These are phyloP conservation scores for Trochalopteron elliotii DNA, from an alignment of 2,113 vertebrate genomes.

Conservation along the genomic window DNA sequence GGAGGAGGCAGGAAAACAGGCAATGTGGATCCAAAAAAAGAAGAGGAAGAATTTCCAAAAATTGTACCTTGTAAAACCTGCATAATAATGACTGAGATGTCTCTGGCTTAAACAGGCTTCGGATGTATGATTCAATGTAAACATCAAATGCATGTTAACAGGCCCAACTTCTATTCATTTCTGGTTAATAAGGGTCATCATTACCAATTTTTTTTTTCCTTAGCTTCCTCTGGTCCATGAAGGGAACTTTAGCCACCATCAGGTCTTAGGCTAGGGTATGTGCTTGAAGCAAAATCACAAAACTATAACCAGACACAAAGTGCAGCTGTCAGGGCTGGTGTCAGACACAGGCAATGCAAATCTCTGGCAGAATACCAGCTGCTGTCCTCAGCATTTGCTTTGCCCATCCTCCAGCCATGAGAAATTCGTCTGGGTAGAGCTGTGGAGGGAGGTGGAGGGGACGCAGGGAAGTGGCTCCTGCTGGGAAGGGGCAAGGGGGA, in stretches of 20 bases:
- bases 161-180: background rate
- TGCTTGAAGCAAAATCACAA: background rate
- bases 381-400: background rate
- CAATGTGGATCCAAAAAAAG: background rate
- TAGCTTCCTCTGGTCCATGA: background rate
- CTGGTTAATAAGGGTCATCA: background rate
- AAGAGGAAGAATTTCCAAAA: background rate
- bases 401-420: background rate
- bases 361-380: background rate
- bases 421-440: background rate
- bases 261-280: background rate
- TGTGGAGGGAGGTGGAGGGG: background rate
- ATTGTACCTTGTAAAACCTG: background rate
- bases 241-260: background rate
- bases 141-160: background rate
- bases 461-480: background rate
- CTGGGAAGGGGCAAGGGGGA: background rate
- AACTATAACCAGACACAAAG: background rate
- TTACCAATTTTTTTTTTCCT: background rate
- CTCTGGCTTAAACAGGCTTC: background rate
- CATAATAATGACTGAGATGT: background rate
- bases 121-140: background rate
- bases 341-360: background rate
- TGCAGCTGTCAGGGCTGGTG: background rate
- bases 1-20: background rate